These are phyloP conservation scores for Zeuzera pyrina DNA, from an alignment of 2,888 invertebrate genomes.

Conservation along the genomic window DNA sequence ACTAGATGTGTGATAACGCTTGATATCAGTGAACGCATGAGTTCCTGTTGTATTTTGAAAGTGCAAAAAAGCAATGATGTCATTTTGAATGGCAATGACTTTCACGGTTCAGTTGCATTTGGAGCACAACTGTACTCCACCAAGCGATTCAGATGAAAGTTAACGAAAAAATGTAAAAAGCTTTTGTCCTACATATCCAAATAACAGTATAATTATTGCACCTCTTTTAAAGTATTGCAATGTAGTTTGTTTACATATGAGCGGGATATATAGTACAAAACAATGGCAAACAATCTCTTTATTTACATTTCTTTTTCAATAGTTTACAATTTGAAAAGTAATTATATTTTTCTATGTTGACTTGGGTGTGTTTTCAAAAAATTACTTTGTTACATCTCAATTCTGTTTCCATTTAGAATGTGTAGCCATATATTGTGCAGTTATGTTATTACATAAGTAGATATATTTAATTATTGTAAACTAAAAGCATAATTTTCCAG, in stretches of 20 bases:
- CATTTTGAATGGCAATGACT: slow-evolving; percentile 65
- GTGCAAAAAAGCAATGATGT: slow-evolving; percentile 64
- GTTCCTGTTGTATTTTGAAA: slow-evolving; percentile 35
- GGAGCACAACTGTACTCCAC: slow-evolving; percentile 60
- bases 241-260: not conserved
- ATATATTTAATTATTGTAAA: no score
- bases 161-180: slow-evolving; percentile 42
- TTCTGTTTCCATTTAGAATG: no score
- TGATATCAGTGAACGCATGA: slow-evolving; percentile 9
- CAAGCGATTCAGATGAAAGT: slow-evolving; percentile 59
- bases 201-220: not conserved
- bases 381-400: no score
- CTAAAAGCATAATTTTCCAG: no score
- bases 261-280: no score
- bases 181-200: not conserved
- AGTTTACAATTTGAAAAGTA: no score
- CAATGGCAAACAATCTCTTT: no score
- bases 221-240: not conserved
- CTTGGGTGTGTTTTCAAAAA: no score
- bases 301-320: no score
- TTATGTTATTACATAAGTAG: no score
- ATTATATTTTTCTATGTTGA: no score
- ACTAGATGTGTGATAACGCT: slow-evolving; percentile 7
- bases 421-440: no score
- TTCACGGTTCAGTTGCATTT: slow-evolving; percentile 71